phyloP scores from a whole-genome alignment of 2,888 invertebrate genomes.

The Eledone cirrhosa region DNA sequence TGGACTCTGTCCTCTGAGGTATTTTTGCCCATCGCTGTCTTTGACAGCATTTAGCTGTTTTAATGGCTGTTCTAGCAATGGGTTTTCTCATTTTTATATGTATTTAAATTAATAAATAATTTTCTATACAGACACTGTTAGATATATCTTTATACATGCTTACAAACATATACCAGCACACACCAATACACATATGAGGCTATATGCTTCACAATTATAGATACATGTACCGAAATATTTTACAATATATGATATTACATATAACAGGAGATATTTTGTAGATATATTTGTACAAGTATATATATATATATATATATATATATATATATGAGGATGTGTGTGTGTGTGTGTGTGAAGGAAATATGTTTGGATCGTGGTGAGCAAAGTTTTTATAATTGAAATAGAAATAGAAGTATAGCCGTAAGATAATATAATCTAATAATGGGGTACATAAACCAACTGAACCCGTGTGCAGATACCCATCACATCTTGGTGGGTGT shows the following conservation, averaged over 20 bases:
- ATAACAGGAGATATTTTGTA: background rate
- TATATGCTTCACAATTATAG: background rate
- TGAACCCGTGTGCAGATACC: too few relatives aligned
- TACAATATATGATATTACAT: background rate
- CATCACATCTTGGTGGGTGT: too few relatives aligned
- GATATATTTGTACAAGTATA: background rate
- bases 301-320: constrained; percentile 1
- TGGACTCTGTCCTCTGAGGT: too few relatives aligned
- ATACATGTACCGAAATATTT: background rate
- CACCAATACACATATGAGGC: too few relatives aligned
- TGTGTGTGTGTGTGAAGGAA: background rate
- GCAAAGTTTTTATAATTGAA: background rate
- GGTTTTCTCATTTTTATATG: too few relatives aligned
- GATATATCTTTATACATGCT: background rate
- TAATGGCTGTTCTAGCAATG: too few relatives aligned
- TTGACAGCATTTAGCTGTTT: too few relatives aligned
- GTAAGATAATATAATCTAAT: background rate
- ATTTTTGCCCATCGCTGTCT: too few relatives aligned
- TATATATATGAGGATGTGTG: background rate
- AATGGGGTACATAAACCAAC: background rate
- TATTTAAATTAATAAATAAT: too few relatives aligned
- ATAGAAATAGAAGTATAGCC: background rate
- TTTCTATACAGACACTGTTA: too few relatives aligned
- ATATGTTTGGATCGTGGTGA: background rate
- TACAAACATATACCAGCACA: background rate